Evolutionary conservation across 2,797 vertebrate species (phyloP).

Genomic region (Darevskia mixta): DNA sequence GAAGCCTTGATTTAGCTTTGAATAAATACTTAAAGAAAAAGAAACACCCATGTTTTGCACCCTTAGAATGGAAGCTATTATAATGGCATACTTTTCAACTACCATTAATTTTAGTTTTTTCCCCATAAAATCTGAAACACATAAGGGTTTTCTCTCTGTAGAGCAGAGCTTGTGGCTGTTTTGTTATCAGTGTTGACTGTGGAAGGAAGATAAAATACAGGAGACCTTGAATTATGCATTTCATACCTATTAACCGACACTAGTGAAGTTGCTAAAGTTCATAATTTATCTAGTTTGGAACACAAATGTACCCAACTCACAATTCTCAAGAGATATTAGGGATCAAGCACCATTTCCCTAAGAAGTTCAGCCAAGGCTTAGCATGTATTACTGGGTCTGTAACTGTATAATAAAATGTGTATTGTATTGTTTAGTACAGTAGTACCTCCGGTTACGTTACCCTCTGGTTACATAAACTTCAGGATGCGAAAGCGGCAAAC

Average conservation of each 20-base stretch:
- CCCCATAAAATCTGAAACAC: not conserved
- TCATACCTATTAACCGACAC: not conserved
- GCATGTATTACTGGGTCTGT: not conserved
- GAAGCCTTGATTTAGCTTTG: conserved; percentile 61
- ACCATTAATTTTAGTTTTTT: conserved; percentile 25
- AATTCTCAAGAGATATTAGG: not conserved
- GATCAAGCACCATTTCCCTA: not conserved
- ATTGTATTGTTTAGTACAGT: too few species aligned
- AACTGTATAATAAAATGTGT: too few species aligned
- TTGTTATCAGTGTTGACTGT: accelerated
- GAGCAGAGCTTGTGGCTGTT: conserved; percentile 19
- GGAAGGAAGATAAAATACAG: not conserved
- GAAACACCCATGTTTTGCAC: conserved; percentile 60
- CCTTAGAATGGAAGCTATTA: conserved; percentile 65
- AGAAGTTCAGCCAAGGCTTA: not conserved
- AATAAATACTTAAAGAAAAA: conserved; percentile 46
- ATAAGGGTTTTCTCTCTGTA: not conserved
- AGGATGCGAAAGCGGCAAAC: too few species aligned
- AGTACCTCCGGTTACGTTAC: too few species aligned
- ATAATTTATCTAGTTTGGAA: not conserved
- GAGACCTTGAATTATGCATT: not conserved
- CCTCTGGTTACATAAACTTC: too few species aligned
- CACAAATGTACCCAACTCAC: not conserved
- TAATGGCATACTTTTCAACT: conserved; percentile 56
- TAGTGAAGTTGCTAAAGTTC: not conserved